Base-by-base conservation (phyloP, 2,113 vertebrate species). In the Nothobranchius furzeri region DNA sequence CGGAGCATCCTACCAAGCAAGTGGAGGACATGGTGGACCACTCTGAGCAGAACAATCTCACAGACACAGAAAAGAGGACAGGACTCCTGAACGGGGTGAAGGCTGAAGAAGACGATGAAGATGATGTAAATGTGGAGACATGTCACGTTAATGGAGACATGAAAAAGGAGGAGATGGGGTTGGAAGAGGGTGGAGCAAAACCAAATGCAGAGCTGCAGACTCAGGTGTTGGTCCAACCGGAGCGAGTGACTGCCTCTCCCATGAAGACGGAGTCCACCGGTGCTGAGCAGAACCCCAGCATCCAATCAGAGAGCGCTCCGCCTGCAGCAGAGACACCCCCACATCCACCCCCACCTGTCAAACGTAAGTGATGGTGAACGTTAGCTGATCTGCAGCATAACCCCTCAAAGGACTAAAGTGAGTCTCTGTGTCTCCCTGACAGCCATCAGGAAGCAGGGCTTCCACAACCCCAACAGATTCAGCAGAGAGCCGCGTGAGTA, bases 401-500 rank as follows among this genome's bases (percentile, higher is more conserved):
- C 30, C 3, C 3, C 30, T 68, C 49, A 7, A 58, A 35, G n/a
- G 54, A 6, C 12, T 15, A 24, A 30, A 9, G 3, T 3, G 25
- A 8, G 30, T 0, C 3, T 76, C 35, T 66, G 9, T n/a, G 49
- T 75, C 11, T 81, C 35, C 65, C 72, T 66, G 25, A 30, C 69
- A 92, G 90, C 93, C 24, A 89, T 91, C 3, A 89, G 91, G 70
- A 94, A 93, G 64, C 93, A 93, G 69, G 90, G 91, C 61, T 92
- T 92, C 78, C 92, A 93, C 80, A 93, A 91, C 79, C 92, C 93
- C 60, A 94, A 93, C 86, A 86, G 92, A 60, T 94, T 93, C 86
- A 93, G 93, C 89, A 89, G 93, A 88, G 93, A 94, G 76, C 93
- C 93, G 83, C 48, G 93, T 94, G 76, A 92, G 93, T 91, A 55